Percentiles rank a stretch among this genome's conserved stretches.
Evolutionary conservation across 2,113 vertebrate species (phyloP).

Genomic region (Heloderma charlesbogerti): DNA sequence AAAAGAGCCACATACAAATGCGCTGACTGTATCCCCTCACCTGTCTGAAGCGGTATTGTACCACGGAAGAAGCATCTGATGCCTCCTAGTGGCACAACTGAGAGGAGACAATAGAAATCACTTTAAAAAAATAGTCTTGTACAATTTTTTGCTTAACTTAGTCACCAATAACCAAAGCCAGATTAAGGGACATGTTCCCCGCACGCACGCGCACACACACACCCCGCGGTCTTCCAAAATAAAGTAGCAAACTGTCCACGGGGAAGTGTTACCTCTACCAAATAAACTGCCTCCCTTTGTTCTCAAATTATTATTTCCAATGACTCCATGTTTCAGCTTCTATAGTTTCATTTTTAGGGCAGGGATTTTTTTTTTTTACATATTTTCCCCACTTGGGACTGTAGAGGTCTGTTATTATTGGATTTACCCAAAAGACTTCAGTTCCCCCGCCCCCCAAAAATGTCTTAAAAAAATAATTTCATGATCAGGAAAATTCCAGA

Average conservation of each 20-base stretch:
- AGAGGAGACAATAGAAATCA: background rate
- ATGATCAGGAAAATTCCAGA: background rate
- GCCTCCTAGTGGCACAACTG: background rate
- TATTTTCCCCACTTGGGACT: background rate
- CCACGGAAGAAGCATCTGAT: background rate
- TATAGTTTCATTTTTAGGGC: background rate
- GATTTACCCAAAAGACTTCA: background rate
- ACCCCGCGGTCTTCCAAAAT: background rate
- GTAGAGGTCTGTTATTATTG: too few species aligned
- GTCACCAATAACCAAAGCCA: background rate
- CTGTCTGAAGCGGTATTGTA: background rate
- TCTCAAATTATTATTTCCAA: background rate
- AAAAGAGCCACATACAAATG: background rate
- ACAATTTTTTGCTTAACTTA: background rate
- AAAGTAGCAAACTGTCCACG: slow-evolving; percentile 3
- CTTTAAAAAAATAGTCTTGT: background rate
- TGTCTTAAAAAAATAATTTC: background rate
- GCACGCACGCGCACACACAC: too few species aligned
- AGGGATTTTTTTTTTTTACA: background rate
- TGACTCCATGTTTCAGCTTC: background rate
- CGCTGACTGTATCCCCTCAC: too few species aligned
- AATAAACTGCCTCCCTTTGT: background rate
- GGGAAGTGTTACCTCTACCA: background rate
- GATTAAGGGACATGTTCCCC: background rate
- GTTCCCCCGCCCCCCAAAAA: background rate